Percentiles rank a stretch among this genome's conserved stretches.
phyloP scores from a whole-genome alignment of 1,140 invertebrate species.

The Drosophila seguyi region DNA sequence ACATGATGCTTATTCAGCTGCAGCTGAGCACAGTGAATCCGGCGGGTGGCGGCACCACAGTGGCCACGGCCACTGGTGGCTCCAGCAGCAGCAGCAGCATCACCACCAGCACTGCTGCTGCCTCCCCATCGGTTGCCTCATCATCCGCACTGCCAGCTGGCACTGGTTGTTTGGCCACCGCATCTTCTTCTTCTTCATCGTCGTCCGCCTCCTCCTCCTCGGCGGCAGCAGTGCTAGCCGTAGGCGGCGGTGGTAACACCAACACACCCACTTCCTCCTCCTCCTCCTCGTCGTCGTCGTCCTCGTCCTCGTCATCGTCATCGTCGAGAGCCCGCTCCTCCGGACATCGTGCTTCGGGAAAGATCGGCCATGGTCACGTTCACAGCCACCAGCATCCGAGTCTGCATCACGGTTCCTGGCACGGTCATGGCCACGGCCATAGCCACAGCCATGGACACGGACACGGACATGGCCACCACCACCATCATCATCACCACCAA shows the following conservation, averaged over 20 bases:
- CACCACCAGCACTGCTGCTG: conserved; percentile 1
- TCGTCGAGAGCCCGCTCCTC: conserved; percentile 53
- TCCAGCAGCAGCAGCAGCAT: conserved; percentile 14
- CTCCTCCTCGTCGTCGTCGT: neutral
- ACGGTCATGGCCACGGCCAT: conserved; percentile 46
- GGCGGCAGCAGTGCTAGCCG: conserved; percentile 2
- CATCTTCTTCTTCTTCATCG: neutral
- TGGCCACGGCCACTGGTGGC: conserved; percentile 14
- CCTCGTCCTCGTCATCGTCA: conserved; percentile 1
- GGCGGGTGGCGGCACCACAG: conserved; percentile 42
- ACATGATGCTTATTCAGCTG: conserved; percentile 98
- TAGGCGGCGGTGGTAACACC: neutral
- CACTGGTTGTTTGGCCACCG: conserved; percentile 19
- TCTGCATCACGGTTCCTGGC: conserved; percentile 37
- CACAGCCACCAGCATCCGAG: conserved; percentile 79
- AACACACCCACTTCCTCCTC: conserved; percentile 5
- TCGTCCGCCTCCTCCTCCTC: conserved; percentile 1
- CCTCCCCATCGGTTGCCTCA: conserved; percentile 4
- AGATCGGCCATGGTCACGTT: conserved; percentile 65
- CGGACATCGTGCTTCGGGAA: conserved; percentile 38
- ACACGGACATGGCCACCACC: conserved; percentile 56
- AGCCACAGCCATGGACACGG: conserved; percentile 47
- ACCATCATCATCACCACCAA: conserved; percentile 61
- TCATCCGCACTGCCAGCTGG: conserved; percentile 30
- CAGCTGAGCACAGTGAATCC: conserved; percentile 93